Evolutionary conservation across 2,888 invertebrate genomes (phyloP), one percentile per base, ranked within the genome.

Genomic region (Palloptera scutellata): DNA sequence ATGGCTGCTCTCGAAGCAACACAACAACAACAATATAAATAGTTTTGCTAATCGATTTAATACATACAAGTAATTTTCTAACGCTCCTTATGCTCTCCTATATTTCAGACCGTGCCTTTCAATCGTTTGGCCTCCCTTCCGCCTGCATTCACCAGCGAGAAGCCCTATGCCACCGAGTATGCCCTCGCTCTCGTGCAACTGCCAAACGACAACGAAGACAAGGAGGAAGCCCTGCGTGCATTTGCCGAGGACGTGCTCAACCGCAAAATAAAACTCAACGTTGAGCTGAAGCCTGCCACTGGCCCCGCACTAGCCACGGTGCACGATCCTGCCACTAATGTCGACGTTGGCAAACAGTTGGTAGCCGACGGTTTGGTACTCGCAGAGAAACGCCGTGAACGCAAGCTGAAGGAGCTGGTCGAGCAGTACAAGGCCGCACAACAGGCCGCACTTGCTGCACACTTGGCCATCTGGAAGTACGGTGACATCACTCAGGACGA

Each of bases 391-490:
- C 87, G 92, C 72, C 91, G 92, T 75, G 97, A 97, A 80, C 91
- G 90, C 73, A 90, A 95, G 76, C 89, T 97, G 73, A 89, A 91
- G 70, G 89, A 91, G 81, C 85, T 97, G 83, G 90, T 92, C 69
- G 87, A 88, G 53, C 94, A 95, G 78, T 98, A 97, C 86, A 89
- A 89, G 81, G 90, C 89, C 67, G 95, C 96, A 55, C 94, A 97
- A 84, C 92, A 94, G 72, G 88, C 89, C 73, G 98, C 98, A 20
- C 93, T 94, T 86, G 91, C 90, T 79, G 89, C 91, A 76, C 95
- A 96, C 84, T 88, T 91, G 78, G 94, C 93, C 85, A 92, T 99
- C 79, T 99, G 98, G 98, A 92, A 94, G 81, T 98, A 98, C 83
- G 99, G 99, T n/a, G 99, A 99, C 86, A 96, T 98, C 67, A 85